Conservation (phyloP, 2,113 vertebrate species). For the Plotosus lineatus region DNA sequence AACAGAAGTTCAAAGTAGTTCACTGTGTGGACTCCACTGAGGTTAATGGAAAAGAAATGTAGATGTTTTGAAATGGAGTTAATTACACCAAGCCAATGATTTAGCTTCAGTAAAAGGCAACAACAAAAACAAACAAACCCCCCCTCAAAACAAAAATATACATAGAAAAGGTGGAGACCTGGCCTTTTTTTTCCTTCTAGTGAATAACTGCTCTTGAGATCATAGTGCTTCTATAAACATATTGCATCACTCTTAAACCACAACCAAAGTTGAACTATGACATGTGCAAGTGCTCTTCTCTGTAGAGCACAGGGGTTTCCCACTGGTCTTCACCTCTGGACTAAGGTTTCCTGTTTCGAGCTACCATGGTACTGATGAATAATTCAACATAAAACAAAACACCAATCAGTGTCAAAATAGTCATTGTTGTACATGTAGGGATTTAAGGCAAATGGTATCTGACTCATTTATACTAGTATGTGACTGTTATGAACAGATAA, state of each 20-base stretch:
- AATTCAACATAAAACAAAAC: neutral
- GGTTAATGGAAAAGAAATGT: constrained; percentile 13
- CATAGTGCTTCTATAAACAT: neutral
- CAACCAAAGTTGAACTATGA: neutral
- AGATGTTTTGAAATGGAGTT: constrained; percentile 27
- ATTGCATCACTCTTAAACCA: neutral
- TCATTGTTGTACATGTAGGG: neutral
- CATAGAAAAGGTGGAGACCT: neutral
- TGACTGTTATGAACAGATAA: too few species aligned
- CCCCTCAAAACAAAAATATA: too few species aligned
- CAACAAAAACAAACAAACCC: too few species aligned
- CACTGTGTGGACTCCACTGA: neutral
- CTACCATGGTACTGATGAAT: neutral
- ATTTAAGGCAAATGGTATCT: neutral
- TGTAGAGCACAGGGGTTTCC: neutral
- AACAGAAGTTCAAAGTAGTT: neutral
- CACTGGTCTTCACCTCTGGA: neutral
- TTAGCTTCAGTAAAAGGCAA: neutral
- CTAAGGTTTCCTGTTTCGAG: too few species aligned
- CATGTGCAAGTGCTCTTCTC: neutral
- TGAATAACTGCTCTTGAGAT: neutral
- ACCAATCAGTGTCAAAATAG: neutral
- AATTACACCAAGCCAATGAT: constrained; percentile 26
- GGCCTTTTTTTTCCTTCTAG: neutral
- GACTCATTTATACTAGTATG: neutral